Base-by-base conservation (phyloP, 2,888 invertebrate genomes). In the Pinctada fucata region DNA sequence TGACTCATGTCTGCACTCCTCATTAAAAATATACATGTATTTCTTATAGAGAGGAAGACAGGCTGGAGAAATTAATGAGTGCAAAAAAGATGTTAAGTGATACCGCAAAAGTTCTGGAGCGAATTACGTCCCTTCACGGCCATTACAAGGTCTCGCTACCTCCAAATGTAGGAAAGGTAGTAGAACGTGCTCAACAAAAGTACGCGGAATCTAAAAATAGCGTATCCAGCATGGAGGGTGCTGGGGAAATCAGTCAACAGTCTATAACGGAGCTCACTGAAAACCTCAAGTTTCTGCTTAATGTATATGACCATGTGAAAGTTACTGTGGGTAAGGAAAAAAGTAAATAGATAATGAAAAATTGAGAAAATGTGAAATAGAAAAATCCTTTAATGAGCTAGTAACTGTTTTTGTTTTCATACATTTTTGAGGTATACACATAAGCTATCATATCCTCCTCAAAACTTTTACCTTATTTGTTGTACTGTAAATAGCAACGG, bases 231-330 rank as follows among this genome's bases (percentile, higher is more conserved):
- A 16, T 47, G 6, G 51, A 52, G 10, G 52, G 58, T 64, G 63
- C 51, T 3, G 76, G 78, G 31, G 80, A 82, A 8, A 74, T 83
- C 0, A 75, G 68, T 6, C 51, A 45, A 31, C 70, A 79, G 13
- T 71, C 80, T n/a, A 65, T 82, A 47, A 78, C 79, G 31, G 82
- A 83, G 50, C 76, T 83, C 31, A 68, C 72, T 6, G 80, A 79
- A 10, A 76, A 80, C 5, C 67, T 84, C 6, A 82, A 83, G 10
- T 65, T 75, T 58, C 80, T 79, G 2, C 79, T 66, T 2, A 84
- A 87, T 79, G 84, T 82, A 5, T 80, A 83, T 64, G 85, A 83
- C 58, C 80, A 84, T 75, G 77, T 86, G 4, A 79, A 83, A 50
- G 82, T 79, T 16, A 81, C 82, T 58, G 79, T 84, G 69, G 87